Evolutionary conservation across 2,113 vertebrate species (phyloP).

Genomic region (Chaetops frenatus): DNA sequence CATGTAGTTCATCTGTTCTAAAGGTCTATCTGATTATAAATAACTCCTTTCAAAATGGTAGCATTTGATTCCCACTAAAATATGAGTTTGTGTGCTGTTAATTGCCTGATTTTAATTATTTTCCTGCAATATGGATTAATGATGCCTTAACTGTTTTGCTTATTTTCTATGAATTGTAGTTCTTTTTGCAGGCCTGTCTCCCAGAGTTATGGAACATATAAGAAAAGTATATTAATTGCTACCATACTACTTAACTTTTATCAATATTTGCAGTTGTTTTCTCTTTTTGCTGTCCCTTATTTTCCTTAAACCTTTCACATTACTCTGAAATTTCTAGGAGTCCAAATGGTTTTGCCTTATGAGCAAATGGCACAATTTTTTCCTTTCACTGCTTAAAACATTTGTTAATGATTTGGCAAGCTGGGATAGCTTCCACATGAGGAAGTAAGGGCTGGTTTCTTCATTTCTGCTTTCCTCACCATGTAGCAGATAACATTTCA

Average conservation of each 20-base stretch:
- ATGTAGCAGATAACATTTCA: background rate
- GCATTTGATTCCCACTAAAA: background rate
- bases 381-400: background rate
- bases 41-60: background rate
- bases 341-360: conserved; percentile 31
- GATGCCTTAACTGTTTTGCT: background rate
- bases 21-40: background rate
- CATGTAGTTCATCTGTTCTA: background rate
- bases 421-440: background rate
- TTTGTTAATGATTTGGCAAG: conserved; percentile 29
- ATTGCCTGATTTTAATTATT: background rate
- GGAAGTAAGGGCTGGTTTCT: background rate
- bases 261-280: conserved; percentile 18
- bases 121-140: background rate
- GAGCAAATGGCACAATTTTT: background rate
- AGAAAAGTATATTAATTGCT: background rate
- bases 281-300: background rate
- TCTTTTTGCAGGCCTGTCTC: background rate
- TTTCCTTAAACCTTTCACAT: conserved; percentile 21
- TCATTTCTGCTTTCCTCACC: background rate
- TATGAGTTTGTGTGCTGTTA: background rate
- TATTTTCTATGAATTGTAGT: background rate
- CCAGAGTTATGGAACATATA: background rate
- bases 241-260: background rate
- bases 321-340: background rate